A percentile compares a stretch with the other conserved stretches of the same genome.
Conservation (phyloP, 2,113 vertebrate species). For the Pseudorectes ferrugineus region DNA sequence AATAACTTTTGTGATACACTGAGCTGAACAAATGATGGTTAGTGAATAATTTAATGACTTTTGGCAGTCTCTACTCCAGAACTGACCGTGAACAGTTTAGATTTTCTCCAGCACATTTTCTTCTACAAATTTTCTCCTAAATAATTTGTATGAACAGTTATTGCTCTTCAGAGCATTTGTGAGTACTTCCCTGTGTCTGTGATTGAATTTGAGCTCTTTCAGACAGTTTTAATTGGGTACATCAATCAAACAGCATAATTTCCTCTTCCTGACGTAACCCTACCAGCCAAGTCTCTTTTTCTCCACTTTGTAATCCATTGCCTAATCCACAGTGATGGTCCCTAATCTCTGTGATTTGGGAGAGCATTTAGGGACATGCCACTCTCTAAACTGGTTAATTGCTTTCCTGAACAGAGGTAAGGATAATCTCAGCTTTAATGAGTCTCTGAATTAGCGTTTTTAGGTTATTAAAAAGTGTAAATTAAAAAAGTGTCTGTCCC, state of each 20-base stretch:
- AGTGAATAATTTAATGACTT: slow-evolving; percentile 24
- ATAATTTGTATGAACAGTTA: neutral
- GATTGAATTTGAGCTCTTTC: neutral
- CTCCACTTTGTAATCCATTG: neutral
- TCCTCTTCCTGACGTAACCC: neutral
- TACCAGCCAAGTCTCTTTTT: neutral
- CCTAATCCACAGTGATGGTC: neutral
- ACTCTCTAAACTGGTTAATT: neutral
- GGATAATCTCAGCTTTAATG: neutral
- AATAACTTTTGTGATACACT: neutral
- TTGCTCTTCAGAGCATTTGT: neutral
- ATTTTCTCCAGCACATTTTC: neutral
- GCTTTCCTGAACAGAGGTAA: neutral
- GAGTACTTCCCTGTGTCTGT: neutral
- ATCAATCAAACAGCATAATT: neutral
- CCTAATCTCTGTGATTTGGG: neutral
- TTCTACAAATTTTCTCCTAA: neutral
- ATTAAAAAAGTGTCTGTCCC: neutral
- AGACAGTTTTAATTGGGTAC: neutral
- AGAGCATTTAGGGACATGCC: neutral
- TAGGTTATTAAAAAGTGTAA: neutral
- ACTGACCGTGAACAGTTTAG: neutral
- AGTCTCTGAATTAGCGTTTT: neutral
- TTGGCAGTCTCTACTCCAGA: neutral
- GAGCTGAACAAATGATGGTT: neutral